Evolutionary conservation across 2,113 vertebrate species (phyloP), one percentile per base, ranked within the genome.

Genomic region (Hippocampus comes): DNA sequence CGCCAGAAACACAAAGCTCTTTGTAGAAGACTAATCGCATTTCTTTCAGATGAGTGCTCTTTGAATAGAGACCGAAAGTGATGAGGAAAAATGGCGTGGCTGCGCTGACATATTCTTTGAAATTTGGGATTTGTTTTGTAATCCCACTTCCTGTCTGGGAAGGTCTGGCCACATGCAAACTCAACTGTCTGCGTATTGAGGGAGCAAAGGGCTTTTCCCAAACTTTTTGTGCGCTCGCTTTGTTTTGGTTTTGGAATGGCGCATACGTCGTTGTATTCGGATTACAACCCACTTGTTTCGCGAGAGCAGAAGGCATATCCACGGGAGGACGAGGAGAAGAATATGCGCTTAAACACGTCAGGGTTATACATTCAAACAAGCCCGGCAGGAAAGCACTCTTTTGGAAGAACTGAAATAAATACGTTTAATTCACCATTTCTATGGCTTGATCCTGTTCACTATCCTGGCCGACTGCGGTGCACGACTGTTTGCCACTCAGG

Each of bases 131-230:
- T 89, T 86, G 76, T 74, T 72, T 43, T 61, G 71, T 91, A 92
- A 93, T 92, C 91, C 87, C 70, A 68, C 81, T 90, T 93, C 91
- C 91, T 91, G 88, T 86, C 78, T 84, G 78, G 18, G 78, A 68
- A 71, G 67, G 83, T 88, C 85, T 89, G 91, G 88, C 63, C 46
- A 59, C 25, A 25, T 25, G 25, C 25, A 25, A 25, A 25, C 25
- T 25, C 25, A 25, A 25, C 78, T 27, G 4, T 41, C 67, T 61
- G 69, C 68, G 14, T 51, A 76, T 61, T 65, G 46, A 27, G 12
- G 34, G 10, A 42, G 68, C 1, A 9, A 27, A 71, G 55, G 73
- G 73, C 67, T 68, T 78, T 69, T 20, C n/a, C 75, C 75, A 66
- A 49, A 41, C 8, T 9, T 25, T 25, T 25, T 25, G 25, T 25